phyloP scores from a whole-genome alignment of 2,888 invertebrate species.

The Ganaspis brasiliensis region DNA sequence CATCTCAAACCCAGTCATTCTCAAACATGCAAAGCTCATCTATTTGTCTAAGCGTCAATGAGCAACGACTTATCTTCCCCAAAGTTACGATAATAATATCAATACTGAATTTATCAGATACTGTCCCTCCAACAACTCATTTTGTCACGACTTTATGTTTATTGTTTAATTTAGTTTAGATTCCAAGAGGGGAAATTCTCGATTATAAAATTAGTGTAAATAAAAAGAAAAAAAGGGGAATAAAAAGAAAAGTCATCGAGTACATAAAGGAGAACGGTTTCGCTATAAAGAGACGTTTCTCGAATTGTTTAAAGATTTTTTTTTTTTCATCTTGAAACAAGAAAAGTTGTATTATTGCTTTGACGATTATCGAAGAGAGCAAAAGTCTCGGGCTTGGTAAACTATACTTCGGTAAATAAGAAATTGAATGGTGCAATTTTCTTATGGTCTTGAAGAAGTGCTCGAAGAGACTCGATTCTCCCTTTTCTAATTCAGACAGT shows the following conservation, averaged over 20 bases:
- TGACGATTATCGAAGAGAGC: slow-evolving; percentile 11
- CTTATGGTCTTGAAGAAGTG: slow-evolving; percentile 65
- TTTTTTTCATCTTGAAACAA: slow-evolving; percentile 38
- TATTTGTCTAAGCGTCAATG: not conserved
- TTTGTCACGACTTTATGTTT: no score
- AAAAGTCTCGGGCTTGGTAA: not conserved
- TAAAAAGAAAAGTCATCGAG: no score
- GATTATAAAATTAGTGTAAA: no score
- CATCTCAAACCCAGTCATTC: slow-evolving; percentile 23
- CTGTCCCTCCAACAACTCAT: not conserved
- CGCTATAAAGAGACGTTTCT: no score
- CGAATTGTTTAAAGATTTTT: not conserved
- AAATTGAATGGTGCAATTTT: slow-evolving; percentile 75
- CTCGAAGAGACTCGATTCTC: not conserved
- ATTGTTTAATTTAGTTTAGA: no score
- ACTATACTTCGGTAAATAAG: slow-evolving; percentile 64
- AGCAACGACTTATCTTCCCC: slow-evolving; percentile 20
- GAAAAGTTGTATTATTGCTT: slow-evolving; percentile 48
- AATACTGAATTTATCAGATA: slow-evolving; percentile 47
- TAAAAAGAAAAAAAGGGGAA: no score
- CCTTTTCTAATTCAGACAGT: not conserved
- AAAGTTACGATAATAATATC: slow-evolving; percentile 49
- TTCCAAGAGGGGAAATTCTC: no score
- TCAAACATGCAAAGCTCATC: slow-evolving; percentile 34
- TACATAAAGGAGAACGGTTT: no score